Base-by-base conservation (phyloP, 2,113 vertebrate species). In the Narcine bancroftii region DNA sequence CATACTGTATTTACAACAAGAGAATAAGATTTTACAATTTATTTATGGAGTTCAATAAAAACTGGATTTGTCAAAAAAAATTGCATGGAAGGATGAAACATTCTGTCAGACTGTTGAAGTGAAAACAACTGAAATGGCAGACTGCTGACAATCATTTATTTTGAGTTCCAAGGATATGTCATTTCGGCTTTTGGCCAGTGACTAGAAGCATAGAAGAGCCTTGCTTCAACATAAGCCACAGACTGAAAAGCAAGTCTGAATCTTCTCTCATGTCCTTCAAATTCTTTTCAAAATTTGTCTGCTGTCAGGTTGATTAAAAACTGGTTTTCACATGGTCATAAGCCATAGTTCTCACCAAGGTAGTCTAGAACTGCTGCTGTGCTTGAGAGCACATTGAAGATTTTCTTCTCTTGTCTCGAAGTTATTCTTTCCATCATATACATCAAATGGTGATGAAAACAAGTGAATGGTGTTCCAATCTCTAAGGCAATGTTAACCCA, bases 341-440 rank as follows among this genome's bases (percentile, higher is more conserved):
- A 81, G 6, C 97, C 96, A 21, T 98, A 99, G 79, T 96, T 97
- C 69, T 96, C 95, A 93, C 95, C 96, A 75, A 99, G 96, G 95
- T 98, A 99, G 95, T 99, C 98, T 92, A 99, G 94, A 91, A 99
- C 97, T 53, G 97, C 97, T 65, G 99, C 97, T n/a, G 97, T 99
- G 93, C 98, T 99, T 89, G 97, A 97, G 77, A 99, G 95, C 93
- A 96, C 96, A 92, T 99, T 99, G 93, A 99, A 99, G 75, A 97
- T 93, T 93, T 95, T 98, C 92, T 98, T 98, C 94, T 99, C 99
- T 63, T 98, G 97, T 93, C 97, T 98, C 87, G 99, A 99, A 93
- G 96, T 98, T 93, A 99, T 96, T 45, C 96, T 97, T 94, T 99
- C 99, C 95, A 99, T 95, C 99, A 99, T 99, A 95, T 99, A 99